Base-by-base conservation (phyloP, 2,113 vertebrate species). In the Nyctibius bracteatus region DNA sequence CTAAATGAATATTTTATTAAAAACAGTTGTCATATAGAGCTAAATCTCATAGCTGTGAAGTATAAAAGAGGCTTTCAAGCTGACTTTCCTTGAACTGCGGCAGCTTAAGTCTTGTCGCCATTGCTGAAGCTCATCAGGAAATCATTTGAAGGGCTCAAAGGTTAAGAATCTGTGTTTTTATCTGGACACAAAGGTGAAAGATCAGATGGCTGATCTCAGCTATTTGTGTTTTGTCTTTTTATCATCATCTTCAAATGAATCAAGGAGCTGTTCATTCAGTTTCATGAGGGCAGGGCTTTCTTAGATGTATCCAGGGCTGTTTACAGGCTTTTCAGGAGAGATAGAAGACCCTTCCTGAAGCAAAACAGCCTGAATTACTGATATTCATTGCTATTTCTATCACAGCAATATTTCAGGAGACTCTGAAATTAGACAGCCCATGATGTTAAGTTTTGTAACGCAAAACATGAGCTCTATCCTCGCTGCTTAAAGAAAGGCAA, bases 121-220 rank as follows among this genome's bases (percentile, higher is more conserved):
- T 57, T 95, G 65, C 91, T 91, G 83, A 87, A 89, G 57, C 3
- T 1, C 83, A 81, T 89, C 77, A 91, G 57, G 73, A 96, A 96
- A 86, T 68, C 2, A 8, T 92, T 19, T 59, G 65, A 95, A 87
- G 68, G 52, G 84, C 89, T 91, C 86, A 95, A 84, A 92, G 68
- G 65, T 91, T 95, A 93, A 91, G 88, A 88, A 94, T 78, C 43
- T 35, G 23, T 62, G 73, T 95, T 96, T 95, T 94, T 47, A 89
- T 79, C 68, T 75, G 57, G 70, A 65, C 44, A 51, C 73, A 82
- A 74, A 92, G 83, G 88, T 86, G 82, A 94, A 92, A 88, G 77
- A 94, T 92, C 68, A 81, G 61, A 89, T 79, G n/a, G 83, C 17
- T 95, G 81, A 81, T 79, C 65, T 81, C 61, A 89, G 86, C 47